Conservation (phyloP, 2,113 vertebrate species). For the Pterocles orientalis region DNA sequence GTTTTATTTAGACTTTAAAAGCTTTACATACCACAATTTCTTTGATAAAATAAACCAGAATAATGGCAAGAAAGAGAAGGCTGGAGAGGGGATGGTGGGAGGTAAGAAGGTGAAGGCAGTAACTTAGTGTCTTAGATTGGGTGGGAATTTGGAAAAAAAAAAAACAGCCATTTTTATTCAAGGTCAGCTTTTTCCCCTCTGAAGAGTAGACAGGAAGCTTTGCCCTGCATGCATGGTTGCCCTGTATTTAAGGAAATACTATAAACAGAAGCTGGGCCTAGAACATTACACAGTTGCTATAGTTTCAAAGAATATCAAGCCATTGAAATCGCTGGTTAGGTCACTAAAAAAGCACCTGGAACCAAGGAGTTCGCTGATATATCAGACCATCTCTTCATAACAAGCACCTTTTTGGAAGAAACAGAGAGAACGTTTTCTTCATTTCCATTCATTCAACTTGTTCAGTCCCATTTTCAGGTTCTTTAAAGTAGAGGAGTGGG, state of each 20-base stretch:
- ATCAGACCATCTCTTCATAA: not conserved
- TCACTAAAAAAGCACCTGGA: not conserved
- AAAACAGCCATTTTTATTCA: not conserved
- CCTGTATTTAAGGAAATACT: not conserved
- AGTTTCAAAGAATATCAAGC: not conserved
- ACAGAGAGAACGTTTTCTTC: not conserved
- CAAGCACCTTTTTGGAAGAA: not conserved
- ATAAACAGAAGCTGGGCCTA: not conserved
- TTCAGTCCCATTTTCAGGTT: not conserved
- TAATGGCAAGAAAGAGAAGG: not conserved
- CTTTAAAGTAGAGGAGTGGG: not conserved
- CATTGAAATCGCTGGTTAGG: not conserved
- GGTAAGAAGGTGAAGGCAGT: not conserved
- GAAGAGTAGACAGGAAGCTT: not conserved
- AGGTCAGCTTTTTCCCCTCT: not conserved
- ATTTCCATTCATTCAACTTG: not conserved
- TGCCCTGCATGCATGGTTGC: not conserved
- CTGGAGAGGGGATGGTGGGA: not conserved
- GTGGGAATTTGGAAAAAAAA: not conserved
- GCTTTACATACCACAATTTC: not conserved
- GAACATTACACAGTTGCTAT: not conserved
- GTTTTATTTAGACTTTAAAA: constrained; percentile 35
- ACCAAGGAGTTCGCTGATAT: not conserved
- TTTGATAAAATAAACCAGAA: not conserved
- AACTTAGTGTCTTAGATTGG: not conserved